Base-by-base conservation (phyloP, 2,797 vertebrate genomes). In the Lates japonicus region DNA sequence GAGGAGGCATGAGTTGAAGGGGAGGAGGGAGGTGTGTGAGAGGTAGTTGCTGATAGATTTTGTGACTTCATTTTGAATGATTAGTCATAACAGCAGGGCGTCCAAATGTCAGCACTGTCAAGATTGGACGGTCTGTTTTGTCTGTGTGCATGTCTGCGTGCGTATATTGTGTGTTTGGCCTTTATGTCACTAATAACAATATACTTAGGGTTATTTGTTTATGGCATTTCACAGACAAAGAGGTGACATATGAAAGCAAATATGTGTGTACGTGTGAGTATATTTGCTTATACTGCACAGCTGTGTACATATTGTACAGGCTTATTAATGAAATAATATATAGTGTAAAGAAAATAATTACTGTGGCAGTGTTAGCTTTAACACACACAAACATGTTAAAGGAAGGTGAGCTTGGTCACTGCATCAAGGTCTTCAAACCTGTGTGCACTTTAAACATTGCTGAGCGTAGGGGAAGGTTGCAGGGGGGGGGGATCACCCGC, bases 31-130 rank as follows among this genome's bases (percentile, higher is more conserved):
- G 82, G 73, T 29, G 66, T 59, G 44, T 63, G 66, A 77, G 82
- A 82, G 87, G 88, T 88, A 60, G 81, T 72, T 75, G 44, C 65
- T 66, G 81, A 92, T 93, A 74, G 92, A 94, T 94, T 93, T 91
- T 90, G 89, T 93, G 93, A 91, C 92, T 94, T 93, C 82, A 92
- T 92, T 91, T 87, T 89, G 89, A 90, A 88, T 92, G 92, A 94
- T 95, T 91, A 90, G 88, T 92, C 90, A 88, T 90, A 93, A 91
- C 86, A 87, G 83, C 68, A 63, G 80, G 82, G 73, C 42, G 35
- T 84, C 85, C 79, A 94, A 94, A 95, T 94, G 93, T 93, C 93
- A 92, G 74, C 80, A 48, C 81, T 86, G 91, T 89, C 89, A 76
- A 64, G 66, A 80, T 46, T 41, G 69, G 83, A 76, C 59, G 63